These are phyloP conservation scores for Tenebrio molitor DNA, from an alignment of 1,140 invertebrate genomes.

Conservation along the genomic window DNA sequence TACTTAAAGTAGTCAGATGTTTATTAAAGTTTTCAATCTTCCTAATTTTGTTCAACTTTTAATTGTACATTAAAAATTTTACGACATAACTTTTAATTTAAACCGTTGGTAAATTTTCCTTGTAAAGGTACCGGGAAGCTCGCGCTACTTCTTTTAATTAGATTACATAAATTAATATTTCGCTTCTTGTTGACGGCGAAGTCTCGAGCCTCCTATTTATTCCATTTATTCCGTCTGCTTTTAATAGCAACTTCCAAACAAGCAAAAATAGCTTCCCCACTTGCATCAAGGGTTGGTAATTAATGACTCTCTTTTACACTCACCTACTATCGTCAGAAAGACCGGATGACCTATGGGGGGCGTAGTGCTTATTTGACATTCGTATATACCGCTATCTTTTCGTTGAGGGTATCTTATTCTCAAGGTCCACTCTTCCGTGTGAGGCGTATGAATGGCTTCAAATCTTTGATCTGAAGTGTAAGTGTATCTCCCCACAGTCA, in stretches of 20 bases:
- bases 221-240: slow-evolving; percentile 3
- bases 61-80: slow-evolving; percentile 49
- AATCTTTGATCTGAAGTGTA: slow-evolving; percentile 90
- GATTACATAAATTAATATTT: slow-evolving; percentile 47
- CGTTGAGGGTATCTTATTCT: slow-evolving; percentile 81
- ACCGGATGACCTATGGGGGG: slow-evolving; percentile 85
- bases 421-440: slow-evolving; percentile 84
- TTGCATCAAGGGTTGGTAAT: background rate
- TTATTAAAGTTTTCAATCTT: slow-evolving; percentile 43
- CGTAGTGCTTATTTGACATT: slow-evolving; percentile 90
- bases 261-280: background rate
- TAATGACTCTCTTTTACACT: slow-evolving; percentile 66
- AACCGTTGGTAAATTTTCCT: slow-evolving; percentile 23
- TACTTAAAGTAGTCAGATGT: slow-evolving; percentile 29
- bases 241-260: slow-evolving; percentile 1
- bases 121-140: slow-evolving; percentile 5
- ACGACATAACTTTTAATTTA: slow-evolving; percentile 54
- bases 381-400: slow-evolving; percentile 85
- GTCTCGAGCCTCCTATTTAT: background rate
- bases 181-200: slow-evolving; percentile 2
- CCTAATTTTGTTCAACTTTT: slow-evolving; percentile 43
- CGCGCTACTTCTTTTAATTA: slow-evolving; percentile 40
- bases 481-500: slow-evolving; percentile 88
- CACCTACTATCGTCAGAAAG: slow-evolving; percentile 84
- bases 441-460: slow-evolving; percentile 81